phyloP scores from a whole-genome alignment of 2,113 vertebrate genomes.

The Silurus meridionalis region DNA sequence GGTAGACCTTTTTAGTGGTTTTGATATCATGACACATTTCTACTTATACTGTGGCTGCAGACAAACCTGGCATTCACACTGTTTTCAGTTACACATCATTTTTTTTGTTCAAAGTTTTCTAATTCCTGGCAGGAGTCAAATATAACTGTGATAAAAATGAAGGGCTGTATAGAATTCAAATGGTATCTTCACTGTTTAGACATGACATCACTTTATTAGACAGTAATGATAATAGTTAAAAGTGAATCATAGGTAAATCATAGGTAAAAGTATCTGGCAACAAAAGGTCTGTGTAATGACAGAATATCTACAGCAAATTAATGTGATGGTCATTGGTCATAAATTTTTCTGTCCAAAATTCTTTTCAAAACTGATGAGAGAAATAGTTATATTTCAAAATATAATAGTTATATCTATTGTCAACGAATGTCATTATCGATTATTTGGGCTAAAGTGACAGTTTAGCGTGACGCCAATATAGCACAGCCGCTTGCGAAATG shows the following conservation, averaged over 20 bases:
- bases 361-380: too few relatives aligned
- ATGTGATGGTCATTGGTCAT: background rate
- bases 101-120: background rate
- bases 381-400: too few relatives aligned
- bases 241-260: background rate
- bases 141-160: conserved; percentile 1
- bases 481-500: too few relatives aligned
- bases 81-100: background rate
- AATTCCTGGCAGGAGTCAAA: background rate
- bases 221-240: background rate
- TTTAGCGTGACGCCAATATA: too few relatives aligned
- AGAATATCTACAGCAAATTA: background rate
- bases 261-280: background rate
- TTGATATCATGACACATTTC: conserved; percentile 9
- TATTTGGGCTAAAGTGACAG: too few relatives aligned
- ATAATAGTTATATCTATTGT: too few relatives aligned
- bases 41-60: background rate
- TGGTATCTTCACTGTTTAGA: background rate
- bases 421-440: too few relatives aligned
- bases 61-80: background rate
- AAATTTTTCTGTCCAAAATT: background rate
- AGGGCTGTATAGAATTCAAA: background rate
- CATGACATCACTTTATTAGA: conserved; percentile 7
- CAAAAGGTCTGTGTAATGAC: background rate
- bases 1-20: background rate